Base-by-base conservation (phyloP, 2,797 vertebrate species). In the Pelobates cultripes region DNA sequence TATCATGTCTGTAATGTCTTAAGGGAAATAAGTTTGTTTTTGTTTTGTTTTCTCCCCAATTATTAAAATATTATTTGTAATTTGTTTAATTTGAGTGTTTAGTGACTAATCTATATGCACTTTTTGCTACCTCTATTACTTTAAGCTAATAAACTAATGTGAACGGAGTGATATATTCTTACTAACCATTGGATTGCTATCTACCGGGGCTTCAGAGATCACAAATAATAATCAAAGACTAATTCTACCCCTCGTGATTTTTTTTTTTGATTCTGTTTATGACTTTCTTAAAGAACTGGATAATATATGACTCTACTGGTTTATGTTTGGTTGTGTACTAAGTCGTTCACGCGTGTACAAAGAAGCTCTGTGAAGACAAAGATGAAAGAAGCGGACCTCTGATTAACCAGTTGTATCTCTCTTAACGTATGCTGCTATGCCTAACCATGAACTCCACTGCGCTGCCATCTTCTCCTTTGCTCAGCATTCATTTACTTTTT, bases 401-500 rank as follows among this genome's bases (percentile, higher is more conserved):
- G 44, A 28, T 72, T 77, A 47, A 47, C 73, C 70, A 8, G 55
- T 67, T 14, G n/a, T 64, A 28, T 70, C n/a, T 77, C 43, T 74
- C 63, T 67, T 72, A 15, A 7, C 70, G 73, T 57, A 40, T 44
- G 4, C 74, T 77, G 63, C 75, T 73, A 57, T 51, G 4, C 41
- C 66, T 84, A 79, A 79, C 77, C 42, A 66, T 75, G 72, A 53
- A 43, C 64, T 73, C 43, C 7, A 17, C 45, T 70, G 70, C 45
- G 28, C 64, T 66, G n/a, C 4, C 45, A 74, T 43, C 72, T 70
- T 57, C 79, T 55, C 82, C 70, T 55, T 55, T 64, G 43, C 77
- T 75, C 63, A 7, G 3, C 5, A n/a, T 63, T 73, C 28, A 28
- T 28, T 28, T 28, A 28, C 28, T 28, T 28, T 28, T 55, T 43